Conservation (phyloP, 2,113 vertebrate species). For the Corvus moneduloides region DNA sequence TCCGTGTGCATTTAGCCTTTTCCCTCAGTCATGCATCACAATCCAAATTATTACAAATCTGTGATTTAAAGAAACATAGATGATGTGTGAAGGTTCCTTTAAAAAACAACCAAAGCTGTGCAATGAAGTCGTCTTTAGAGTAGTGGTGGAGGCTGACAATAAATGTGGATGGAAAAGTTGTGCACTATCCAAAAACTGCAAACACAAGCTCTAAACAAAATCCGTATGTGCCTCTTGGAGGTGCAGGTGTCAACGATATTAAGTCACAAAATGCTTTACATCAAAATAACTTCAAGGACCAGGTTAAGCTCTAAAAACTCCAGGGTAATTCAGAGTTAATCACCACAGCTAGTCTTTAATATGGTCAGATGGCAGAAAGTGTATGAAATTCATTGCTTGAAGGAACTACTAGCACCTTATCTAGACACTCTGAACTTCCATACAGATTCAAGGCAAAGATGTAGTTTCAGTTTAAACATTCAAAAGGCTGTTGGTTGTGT, state of each 20-base stretch:
- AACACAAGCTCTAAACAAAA: constrained; percentile 46
- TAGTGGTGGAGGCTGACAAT: neutral
- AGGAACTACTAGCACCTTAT: constrained; percentile 39
- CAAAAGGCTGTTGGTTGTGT: neutral
- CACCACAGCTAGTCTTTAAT: constrained; percentile 11
- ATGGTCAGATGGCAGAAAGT: neutral
- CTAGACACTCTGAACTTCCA: neutral
- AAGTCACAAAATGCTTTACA: constrained; percentile 35
- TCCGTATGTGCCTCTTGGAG: constrained; percentile 44
- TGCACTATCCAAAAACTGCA: constrained; percentile 37
- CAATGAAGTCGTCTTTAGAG: neutral
- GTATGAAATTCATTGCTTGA: constrained; percentile 33
- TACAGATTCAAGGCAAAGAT: constrained; percentile 2
- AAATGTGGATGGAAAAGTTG: constrained; percentile 21
- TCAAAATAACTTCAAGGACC: constrained; percentile 58
- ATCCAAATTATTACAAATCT: neutral
- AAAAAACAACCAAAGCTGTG: neutral
- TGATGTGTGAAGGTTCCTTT: neutral
- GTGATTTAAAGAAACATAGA: constrained; percentile 1
- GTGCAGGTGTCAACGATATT: constrained; percentile 63
- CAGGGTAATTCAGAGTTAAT: constrained; percentile 41
- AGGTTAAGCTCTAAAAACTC: constrained; percentile 43
- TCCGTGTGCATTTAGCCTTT: neutral
- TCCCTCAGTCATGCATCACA: neutral
- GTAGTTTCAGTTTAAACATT: neutral